phyloP scores from a whole-genome alignment of 2,113 vertebrate species.

The Perccottus glenii region DNA sequence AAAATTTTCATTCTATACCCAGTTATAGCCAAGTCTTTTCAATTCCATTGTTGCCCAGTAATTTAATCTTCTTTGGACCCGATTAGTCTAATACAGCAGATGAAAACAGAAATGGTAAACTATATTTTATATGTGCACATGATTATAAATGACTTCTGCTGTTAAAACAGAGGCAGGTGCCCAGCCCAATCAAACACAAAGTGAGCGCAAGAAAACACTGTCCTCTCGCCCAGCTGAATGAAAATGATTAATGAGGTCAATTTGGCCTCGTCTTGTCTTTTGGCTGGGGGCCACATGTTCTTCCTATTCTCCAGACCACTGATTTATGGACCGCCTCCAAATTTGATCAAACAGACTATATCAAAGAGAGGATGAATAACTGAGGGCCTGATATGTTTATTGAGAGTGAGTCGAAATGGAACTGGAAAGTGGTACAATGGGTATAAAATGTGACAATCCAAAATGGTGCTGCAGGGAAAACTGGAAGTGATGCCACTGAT shows the following conservation, averaged over 20 bases:
- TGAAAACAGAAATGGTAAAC: constrained; percentile 5
- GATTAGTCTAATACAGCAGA: not conserved
- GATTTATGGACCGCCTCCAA: constrained; percentile 54
- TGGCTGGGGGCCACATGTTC: constrained; percentile 44
- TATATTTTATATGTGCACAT: not conserved
- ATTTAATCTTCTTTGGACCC: not conserved
- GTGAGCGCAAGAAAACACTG: constrained; percentile 34
- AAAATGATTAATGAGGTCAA: constrained; percentile 60
- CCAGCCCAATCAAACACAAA: constrained; percentile 28
- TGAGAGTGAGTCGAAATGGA: not conserved
- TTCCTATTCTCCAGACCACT: constrained; percentile 14
- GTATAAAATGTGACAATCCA: too few relatives aligned
- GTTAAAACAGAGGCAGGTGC: not conserved
- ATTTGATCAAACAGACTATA: constrained; percentile 55
- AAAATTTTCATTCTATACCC: too few relatives aligned
- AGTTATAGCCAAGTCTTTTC: too few relatives aligned
- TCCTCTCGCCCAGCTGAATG: constrained; percentile 5
- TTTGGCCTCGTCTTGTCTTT: constrained; percentile 61
- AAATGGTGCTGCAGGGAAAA: too few relatives aligned
- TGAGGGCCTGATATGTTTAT: constrained; percentile 15
- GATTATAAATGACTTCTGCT: constrained; percentile 28
- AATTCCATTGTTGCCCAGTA: not conserved
- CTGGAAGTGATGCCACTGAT: constrained; percentile 38
- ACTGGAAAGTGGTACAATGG: too few relatives aligned
- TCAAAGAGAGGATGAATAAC: constrained; percentile 23